Base-by-base conservation (phyloP, 1,140 invertebrate genomes). In the Rhagoletis pomonella region DNA sequence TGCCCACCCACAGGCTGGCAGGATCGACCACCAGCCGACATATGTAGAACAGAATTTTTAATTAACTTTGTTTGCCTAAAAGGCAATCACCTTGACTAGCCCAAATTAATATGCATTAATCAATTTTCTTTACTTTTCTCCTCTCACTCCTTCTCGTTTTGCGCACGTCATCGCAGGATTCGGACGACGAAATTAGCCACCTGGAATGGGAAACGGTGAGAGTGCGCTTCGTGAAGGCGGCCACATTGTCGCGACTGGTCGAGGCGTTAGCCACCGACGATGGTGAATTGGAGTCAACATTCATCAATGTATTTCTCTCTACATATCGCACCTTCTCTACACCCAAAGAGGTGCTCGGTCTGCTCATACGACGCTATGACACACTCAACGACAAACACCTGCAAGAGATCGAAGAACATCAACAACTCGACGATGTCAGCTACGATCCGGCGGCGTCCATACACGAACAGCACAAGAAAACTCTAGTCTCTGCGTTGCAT, bases 191-290 rank as follows among this genome's bases (percentile, higher is more conserved):
- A 94, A 98, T 98, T 89, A 98, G 98, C 44, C 98, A 99, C 94
- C 93, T 99, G 90, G 98, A 99, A 95, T 99, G 99, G 99, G 98
- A 99, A 94, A 99, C 98, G n/a, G 97, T 99, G 87, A 95, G 98
- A 88, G 97, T 99, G 29, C 95, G 98, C 69, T 97, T 99, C 89
- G 96, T 99, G 62, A 99, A 99, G 94, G 98, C 98, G 1, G 99
- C 98, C n/a, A 99, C 98, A 0, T 95, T 99, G 86, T 96, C 98
- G 89, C 96, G 96, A 90, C 94, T 99, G 86, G 97, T 99, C 29
- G 98, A 99, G 93, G 97, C 97, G 88, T 93, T 99, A 88, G 96
- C 97, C 67, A 98, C 97, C 73, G 97, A 98, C 90, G 97, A 98
- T 90, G 98, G 98, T 55, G 98, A 99, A 94, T 94, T 99, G 89